Evolutionary conservation across 2,113 vertebrate species (phyloP).

Genomic region (Thalassarche chlororhynchos): DNA sequence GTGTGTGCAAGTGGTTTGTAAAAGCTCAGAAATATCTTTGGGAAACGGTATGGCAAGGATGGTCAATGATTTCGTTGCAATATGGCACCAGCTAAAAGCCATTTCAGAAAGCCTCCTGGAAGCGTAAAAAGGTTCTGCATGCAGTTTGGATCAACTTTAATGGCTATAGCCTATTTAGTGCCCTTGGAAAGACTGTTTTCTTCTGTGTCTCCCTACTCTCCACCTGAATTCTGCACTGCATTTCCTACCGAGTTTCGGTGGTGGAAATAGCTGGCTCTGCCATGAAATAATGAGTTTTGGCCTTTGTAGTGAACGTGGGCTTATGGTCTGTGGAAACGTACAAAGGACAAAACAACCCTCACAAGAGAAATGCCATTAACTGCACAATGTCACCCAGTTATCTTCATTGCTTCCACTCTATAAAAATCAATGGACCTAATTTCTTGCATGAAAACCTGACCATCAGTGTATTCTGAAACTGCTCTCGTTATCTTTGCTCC

Average conservation of each 20-base stretch:
- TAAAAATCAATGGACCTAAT: background rate
- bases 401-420: background rate
- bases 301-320: background rate
- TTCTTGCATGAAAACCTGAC: background rate
- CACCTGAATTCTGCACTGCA: background rate
- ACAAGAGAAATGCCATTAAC: background rate
- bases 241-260: background rate
- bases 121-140: rapidly evolving
- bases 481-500: background rate
- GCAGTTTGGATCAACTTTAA: background rate
- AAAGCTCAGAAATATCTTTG: background rate
- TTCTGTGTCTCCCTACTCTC: background rate
- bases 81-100: background rate
- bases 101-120: background rate
- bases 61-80: rapidly evolving
- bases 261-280: background rate
- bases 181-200: background rate
- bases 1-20: background rate
- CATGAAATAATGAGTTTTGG: background rate
- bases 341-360: background rate
- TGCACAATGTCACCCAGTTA: background rate
- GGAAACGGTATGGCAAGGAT: background rate
- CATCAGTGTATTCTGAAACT: background rate
- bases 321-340: background rate
- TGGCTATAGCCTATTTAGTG: too few relatives aligned